Evolutionary conservation across 2,888 invertebrate species (phyloP).

Genomic region (Carpatolechia fugitivella): DNA sequence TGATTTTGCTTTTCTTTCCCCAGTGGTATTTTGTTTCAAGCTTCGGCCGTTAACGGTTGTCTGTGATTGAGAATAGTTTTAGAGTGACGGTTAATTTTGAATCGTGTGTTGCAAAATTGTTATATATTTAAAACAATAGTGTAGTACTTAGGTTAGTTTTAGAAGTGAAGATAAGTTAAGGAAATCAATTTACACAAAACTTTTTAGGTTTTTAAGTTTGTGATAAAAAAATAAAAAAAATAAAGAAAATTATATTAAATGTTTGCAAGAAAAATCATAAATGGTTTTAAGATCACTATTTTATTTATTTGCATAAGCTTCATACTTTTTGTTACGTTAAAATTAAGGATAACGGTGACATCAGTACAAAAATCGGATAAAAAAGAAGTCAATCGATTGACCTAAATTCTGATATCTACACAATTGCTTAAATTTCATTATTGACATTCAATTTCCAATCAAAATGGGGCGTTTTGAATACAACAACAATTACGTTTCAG

Average conservation of each 20-base stretch:
- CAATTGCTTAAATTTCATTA: slow-evolving; percentile 21
- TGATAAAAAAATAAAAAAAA: not conserved
- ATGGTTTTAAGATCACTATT: too few species aligned
- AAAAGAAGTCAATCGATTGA: not conserved
- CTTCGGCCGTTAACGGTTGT: slow-evolving; percentile 29
- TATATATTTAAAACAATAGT: not conserved
- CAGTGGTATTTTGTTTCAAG: slow-evolving; percentile 23
- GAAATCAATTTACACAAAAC: too few species aligned
- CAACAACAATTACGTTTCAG: slow-evolving; percentile 41
- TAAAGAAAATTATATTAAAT: not conserved
- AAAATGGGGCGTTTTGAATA: slow-evolving; percentile 32
- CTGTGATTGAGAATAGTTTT: slow-evolving; percentile 8
- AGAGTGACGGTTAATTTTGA: not conserved
- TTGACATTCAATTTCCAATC: slow-evolving; percentile 31
- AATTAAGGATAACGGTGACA: too few species aligned
- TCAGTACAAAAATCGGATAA: too few species aligned
- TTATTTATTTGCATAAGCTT: too few species aligned
- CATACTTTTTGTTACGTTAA: too few species aligned
- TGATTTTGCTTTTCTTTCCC: slow-evolving; percentile 21
- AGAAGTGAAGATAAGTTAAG: too few species aligned
- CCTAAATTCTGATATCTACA: slow-evolving; percentile 5
- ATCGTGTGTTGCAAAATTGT: not conserved
- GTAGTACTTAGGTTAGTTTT: too few species aligned
- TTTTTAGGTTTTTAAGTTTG: too few species aligned
- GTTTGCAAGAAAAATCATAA: not conserved